A percentile compares a stretch with the other conserved stretches of the same genome.
Evolutionary conservation across 2,888 invertebrate species (phyloP).

Genomic region (Chloromyia formosa): DNA sequence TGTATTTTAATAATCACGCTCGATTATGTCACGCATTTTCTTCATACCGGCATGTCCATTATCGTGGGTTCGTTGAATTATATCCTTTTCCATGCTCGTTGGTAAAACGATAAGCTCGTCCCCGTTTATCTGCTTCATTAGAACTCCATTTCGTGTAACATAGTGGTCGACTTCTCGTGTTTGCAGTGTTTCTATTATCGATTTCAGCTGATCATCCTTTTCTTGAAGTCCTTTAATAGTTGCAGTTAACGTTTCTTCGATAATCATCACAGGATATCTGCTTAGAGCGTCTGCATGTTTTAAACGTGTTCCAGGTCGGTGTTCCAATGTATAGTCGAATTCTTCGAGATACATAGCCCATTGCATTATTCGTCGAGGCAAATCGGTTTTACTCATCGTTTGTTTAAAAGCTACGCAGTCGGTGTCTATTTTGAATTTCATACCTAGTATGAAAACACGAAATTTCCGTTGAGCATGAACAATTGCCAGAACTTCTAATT

Average conservation of each 20-base stretch:
- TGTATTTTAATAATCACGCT: not conserved
- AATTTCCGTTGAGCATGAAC: not conserved
- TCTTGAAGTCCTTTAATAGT: too few species aligned
- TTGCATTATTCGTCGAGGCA: not conserved
- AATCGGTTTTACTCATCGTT: not conserved
- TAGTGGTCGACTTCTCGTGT: not conserved
- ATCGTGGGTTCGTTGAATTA: slow-evolving; percentile 4
- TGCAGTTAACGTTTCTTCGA: not conserved
- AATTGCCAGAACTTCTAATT: not conserved
- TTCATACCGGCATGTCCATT: too few species aligned
- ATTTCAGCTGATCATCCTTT: too few species aligned
- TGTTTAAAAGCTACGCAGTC: not conserved
- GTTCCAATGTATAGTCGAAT: too few species aligned
- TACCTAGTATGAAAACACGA: not conserved
- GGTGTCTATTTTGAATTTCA: not conserved
- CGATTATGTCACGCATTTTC: too few species aligned
- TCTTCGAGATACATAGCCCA: not conserved
- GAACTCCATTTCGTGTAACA: slow-evolving; percentile 1
- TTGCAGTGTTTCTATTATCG: not conserved
- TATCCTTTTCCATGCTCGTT: not conserved
- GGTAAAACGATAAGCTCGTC: too few species aligned
- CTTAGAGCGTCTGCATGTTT: not conserved
- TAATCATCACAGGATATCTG: not conserved
- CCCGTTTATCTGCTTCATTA: too few species aligned
- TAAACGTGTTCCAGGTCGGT: too few species aligned